These are phyloP conservation scores for Cephalopachus bancanus DNA, from an alignment of 2,797 vertebrate genomes.

Conservation along the genomic window DNA sequence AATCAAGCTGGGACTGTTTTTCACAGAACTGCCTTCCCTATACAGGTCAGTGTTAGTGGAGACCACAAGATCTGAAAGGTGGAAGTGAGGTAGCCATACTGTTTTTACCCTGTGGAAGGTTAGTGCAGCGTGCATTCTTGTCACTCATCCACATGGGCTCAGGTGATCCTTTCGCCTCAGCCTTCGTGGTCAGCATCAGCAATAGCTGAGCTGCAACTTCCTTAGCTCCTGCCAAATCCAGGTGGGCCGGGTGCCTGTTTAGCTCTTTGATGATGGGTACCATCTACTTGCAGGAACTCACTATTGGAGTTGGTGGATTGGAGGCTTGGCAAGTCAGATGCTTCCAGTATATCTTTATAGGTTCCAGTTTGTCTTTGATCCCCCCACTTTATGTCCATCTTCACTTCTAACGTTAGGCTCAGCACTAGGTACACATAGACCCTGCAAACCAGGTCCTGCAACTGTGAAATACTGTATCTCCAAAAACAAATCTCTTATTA, in stretches of 20 bases:
- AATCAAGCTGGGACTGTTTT: not conserved
- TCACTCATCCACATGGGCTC: too few species aligned
- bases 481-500: not conserved
- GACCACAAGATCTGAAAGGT: not conserved
- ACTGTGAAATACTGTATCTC: not conserved
- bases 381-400: not conserved
- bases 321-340: not conserved
- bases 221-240: not conserved
- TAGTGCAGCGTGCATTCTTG: fast-evolving
- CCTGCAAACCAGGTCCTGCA: not conserved
- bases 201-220: not conserved
- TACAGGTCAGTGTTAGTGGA: not conserved
- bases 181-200: not conserved
- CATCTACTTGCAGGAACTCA: not conserved
- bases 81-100: fast-evolving
- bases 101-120: not conserved
- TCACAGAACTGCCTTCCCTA: not conserved
- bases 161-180: too few species aligned
- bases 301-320: not conserved
- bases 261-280: not conserved
- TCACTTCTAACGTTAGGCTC: not conserved
- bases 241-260: not conserved
- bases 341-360: not conserved
- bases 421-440: not conserved
- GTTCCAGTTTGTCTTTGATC: too few species aligned